A percentile compares a stretch with the other conserved stretches of the same genome.
Conservation (phyloP, 2,888 invertebrate species). For the Phaedon cochleariae region DNA sequence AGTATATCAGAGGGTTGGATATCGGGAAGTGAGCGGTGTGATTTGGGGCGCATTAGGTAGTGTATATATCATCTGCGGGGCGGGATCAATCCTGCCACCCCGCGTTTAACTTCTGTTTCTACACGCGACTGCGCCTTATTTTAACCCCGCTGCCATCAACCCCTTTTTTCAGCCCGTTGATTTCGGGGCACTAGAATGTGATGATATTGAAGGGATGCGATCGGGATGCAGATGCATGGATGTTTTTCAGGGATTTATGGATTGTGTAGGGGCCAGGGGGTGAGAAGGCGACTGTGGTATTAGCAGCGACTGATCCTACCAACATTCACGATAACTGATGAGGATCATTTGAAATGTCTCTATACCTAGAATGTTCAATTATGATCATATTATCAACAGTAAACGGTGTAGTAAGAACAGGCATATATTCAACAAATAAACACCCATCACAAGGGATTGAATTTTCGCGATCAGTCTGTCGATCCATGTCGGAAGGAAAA, state of each 20-base stretch:
- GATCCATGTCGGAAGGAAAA: too few species aligned
- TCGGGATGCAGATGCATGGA: neutral
- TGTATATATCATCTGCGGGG: slow-evolving; percentile 58
- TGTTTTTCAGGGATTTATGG: neutral
- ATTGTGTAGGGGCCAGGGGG: neutral
- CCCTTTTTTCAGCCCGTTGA: slow-evolving; percentile 45
- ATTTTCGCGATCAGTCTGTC: too few species aligned
- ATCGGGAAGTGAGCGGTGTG: slow-evolving; percentile 52
- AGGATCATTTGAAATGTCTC: too few species aligned
- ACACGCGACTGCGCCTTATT: slow-evolving; percentile 54
- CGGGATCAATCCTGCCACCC: slow-evolving; percentile 62
- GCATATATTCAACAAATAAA: too few species aligned
- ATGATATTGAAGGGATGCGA: slow-evolving; percentile 20
- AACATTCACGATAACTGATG: too few species aligned
- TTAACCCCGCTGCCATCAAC: slow-evolving; percentile 42
- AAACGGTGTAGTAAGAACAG: too few species aligned
- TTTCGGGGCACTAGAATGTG: slow-evolving; percentile 49
- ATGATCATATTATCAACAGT: too few species aligned
- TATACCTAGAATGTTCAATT: too few species aligned
- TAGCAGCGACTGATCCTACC: too few species aligned
- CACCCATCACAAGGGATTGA: too few species aligned
- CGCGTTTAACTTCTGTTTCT: slow-evolving; percentile 59
- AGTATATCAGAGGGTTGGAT: slow-evolving; percentile 49
- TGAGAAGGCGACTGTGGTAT: neutral
- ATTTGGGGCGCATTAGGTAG: slow-evolving; percentile 41